Conservation (phyloP, 2,113 vertebrate genomes). For the Bufo bufo region DNA sequence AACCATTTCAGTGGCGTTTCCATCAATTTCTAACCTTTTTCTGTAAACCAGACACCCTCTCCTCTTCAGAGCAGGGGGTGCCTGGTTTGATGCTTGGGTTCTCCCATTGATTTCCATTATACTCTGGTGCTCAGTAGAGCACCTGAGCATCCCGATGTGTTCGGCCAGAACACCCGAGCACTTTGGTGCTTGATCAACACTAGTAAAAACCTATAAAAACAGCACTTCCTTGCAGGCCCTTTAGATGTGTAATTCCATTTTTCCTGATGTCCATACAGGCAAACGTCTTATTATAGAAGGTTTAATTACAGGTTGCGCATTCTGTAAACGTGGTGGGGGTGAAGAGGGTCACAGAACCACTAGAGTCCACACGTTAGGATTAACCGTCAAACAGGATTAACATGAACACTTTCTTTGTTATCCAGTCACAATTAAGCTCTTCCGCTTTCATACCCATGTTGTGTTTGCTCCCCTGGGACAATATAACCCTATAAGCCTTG, state of each 20-base stretch:
- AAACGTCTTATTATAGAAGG: not conserved
- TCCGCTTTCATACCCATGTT: slow-evolving; percentile 2
- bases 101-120: no score
- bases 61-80: no score
- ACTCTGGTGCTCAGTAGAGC: no score
- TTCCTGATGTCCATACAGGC: not conserved
- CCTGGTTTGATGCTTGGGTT: no score
- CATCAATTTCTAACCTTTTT: no score
- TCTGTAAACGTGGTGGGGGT: not conserved
- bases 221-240: not conserved
- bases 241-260: not conserved
- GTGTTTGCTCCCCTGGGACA: not conserved
- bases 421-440: not conserved
- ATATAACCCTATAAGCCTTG: slow-evolving; percentile 14
- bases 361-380: not conserved
- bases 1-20: no score
- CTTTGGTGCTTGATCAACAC: no score
- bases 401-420: not conserved
- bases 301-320: not conserved
- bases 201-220: not conserved
- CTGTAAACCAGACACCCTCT: no score
- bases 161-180: no score
- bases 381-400: slow-evolving; percentile 8
- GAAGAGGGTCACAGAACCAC: not conserved
- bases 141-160: no score